phyloP scores from a whole-genome alignment of 2,797 vertebrate species.

The Leptodactylus fallax region DNA sequence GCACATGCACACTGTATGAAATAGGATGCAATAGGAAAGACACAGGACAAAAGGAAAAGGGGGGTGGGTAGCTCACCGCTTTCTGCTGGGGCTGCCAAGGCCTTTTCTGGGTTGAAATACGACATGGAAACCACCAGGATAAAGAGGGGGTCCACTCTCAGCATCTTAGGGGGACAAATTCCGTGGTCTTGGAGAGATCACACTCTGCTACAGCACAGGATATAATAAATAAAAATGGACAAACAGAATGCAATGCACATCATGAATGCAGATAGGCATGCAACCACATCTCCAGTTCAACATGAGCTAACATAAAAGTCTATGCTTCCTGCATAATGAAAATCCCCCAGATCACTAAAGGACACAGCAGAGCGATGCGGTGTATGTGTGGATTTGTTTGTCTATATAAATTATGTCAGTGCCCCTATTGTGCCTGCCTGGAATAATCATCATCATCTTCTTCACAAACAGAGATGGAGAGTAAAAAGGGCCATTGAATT shows the following conservation, averaged over 20 bases:
- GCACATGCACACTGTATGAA: slow-evolving; percentile 65
- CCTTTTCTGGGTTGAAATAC: slow-evolving; percentile 86
- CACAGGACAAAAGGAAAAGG: slow-evolving; percentile 72
- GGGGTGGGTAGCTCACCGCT: slow-evolving; percentile 69
- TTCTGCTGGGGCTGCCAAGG: slow-evolving; percentile 83
- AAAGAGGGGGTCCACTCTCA: slow-evolving; percentile 66
- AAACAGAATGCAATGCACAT: slow-evolving; percentile 33
- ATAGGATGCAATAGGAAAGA: slow-evolving; percentile 78
- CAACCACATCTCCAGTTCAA: slow-evolving; percentile 16
- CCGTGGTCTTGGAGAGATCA: slow-evolving; percentile 54
- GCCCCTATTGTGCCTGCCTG: slow-evolving; percentile 38
- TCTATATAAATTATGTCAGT: slow-evolving; percentile 42
- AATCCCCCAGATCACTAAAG: slow-evolving; percentile 4
- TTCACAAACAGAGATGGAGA: slow-evolving; percentile 14
- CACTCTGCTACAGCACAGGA: slow-evolving; percentile 50
- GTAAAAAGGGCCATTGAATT: slow-evolving; percentile 40
- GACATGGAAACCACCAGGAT: slow-evolving; percentile 81
- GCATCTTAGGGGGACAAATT: slow-evolving; percentile 66
- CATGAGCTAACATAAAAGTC: slow-evolving; percentile 9
- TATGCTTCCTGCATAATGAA: neutral
- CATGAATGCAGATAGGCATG: slow-evolving; percentile 55
- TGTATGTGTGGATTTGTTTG: slow-evolving; percentile 3
- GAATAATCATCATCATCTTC: slow-evolving; percentile 10
- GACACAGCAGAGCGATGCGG: slow-evolving; percentile 20
- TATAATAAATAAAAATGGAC: slow-evolving; percentile 5